phyloP scores from a whole-genome alignment of 2,113 vertebrate genomes.

The Capreolus pygargus region DNA sequence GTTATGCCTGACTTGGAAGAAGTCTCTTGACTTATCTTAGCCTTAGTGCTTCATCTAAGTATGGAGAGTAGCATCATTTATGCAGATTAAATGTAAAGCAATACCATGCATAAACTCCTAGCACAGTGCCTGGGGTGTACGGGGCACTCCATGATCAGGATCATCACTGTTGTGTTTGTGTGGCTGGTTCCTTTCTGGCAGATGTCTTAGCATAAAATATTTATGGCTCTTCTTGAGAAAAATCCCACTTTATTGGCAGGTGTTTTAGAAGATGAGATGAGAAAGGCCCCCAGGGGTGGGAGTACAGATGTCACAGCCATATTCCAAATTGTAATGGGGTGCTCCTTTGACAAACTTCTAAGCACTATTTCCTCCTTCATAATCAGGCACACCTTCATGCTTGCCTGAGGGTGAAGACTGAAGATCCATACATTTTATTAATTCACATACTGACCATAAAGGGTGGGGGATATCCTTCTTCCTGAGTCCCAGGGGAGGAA shows the following conservation, averaged over 20 bases:
- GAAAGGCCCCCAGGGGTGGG: background rate
- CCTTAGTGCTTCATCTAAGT: background rate
- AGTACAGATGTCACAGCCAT: background rate
- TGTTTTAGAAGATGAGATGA: background rate
- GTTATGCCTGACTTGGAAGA: background rate
- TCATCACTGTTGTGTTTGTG: fast-evolving
- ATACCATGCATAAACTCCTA: fast-evolving
- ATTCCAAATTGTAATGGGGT: background rate
- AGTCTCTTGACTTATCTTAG: background rate
- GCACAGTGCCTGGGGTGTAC: fast-evolving
- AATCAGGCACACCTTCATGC: background rate
- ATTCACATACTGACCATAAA: background rate
- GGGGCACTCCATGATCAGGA: fast-evolving
- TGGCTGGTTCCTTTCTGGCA: background rate
- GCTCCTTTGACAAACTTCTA: background rate
- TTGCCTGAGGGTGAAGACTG: no score
- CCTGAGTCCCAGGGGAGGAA: background rate
- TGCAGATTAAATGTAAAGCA: background rate
- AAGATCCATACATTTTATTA: background rate
- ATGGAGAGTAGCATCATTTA: background rate
- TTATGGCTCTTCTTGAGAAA: background rate
- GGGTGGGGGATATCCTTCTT: background rate
- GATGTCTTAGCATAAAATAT: background rate
- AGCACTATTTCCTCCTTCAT: fast-evolving
- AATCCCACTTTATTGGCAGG: background rate